phyloP scores from a whole-genome alignment of 1,140 invertebrate species.

The Bombus cullumanus region DNA sequence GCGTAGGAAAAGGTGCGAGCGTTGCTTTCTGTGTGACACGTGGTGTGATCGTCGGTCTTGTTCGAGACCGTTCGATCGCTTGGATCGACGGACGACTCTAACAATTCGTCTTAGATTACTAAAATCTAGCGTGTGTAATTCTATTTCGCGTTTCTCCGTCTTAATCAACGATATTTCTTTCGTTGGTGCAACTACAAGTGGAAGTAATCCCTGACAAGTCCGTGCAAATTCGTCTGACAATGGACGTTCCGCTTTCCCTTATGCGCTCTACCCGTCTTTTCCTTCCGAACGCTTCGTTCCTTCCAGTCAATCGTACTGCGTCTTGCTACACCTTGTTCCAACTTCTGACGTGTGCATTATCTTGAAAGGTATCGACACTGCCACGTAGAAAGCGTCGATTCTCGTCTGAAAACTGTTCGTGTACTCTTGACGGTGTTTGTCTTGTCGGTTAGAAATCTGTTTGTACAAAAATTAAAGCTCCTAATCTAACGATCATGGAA shows the following conservation, averaged over 20 bases:
- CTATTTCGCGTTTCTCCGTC: no score
- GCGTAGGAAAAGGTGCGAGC: no score
- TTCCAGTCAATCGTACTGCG: neutral
- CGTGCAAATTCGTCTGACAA: conserved; percentile 2
- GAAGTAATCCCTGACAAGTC: neutral
- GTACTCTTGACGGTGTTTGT: neutral
- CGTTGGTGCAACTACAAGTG: neutral
- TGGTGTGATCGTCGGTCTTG: no score
- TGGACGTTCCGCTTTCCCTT: conserved; percentile 18
- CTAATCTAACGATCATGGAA: neutral
- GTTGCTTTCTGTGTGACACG: no score
- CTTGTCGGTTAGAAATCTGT: neutral
- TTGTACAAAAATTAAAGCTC: neutral
- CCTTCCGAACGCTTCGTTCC: neutral
- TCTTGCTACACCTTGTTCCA: neutral
- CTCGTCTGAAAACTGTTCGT: neutral
- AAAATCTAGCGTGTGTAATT: no score
- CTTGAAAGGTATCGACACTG: conserved; percentile 1
- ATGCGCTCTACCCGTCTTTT: neutral
- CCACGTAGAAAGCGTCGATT: conserved; percentile 1
- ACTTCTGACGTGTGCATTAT: conserved; percentile 4
- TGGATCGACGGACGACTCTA: no score
- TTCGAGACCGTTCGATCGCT: no score
- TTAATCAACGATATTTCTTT: neutral
- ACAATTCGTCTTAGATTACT: no score